Conservation (phyloP, 2,888 invertebrate genomes). For the Spodoptera exigua region DNA sequence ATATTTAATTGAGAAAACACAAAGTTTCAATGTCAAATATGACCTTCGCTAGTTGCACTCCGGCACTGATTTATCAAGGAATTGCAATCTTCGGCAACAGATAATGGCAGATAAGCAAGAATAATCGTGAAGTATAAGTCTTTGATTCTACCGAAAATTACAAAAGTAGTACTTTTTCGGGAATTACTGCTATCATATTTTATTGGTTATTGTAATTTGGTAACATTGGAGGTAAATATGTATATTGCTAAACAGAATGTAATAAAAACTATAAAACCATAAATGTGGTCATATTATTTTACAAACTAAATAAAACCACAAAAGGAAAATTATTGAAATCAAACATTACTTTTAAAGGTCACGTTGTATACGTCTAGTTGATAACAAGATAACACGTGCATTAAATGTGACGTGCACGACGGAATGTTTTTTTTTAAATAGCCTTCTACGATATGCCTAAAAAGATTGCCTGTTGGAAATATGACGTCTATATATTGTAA, state of each 20-base stretch:
- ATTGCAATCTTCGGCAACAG: slow-evolving; percentile 10
- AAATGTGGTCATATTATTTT: too few relatives aligned
- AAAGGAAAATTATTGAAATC: neutral
- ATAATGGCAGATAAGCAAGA: slow-evolving; percentile 4
- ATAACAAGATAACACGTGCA: slow-evolving; percentile 19
- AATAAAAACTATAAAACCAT: neutral
- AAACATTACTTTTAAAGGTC: slow-evolving; percentile 1
- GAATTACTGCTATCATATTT: neutral
- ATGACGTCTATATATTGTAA: too few relatives aligned
- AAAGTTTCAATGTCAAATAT: slow-evolving; percentile 6
- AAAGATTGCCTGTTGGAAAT: neutral
- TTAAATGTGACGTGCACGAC: neutral
- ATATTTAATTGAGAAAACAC: neutral
- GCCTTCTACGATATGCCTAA: slow-evolving; percentile 10
- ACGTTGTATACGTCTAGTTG: slow-evolving; percentile 16
- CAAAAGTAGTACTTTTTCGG: neutral
- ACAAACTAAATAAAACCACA: too few relatives aligned
- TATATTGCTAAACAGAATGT: too few relatives aligned
- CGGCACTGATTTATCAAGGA: slow-evolving; percentile 25
- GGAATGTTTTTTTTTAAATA: too few relatives aligned
- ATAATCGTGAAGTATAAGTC: slow-evolving; percentile 16
- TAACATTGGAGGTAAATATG: too few relatives aligned
- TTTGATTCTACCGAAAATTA: slow-evolving; percentile 26
- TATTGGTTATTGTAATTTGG: too few relatives aligned
- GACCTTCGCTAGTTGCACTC: slow-evolving; percentile 39